Base-by-base conservation (phyloP, 2,113 vertebrate genomes). In the Geococcyx californianus region DNA sequence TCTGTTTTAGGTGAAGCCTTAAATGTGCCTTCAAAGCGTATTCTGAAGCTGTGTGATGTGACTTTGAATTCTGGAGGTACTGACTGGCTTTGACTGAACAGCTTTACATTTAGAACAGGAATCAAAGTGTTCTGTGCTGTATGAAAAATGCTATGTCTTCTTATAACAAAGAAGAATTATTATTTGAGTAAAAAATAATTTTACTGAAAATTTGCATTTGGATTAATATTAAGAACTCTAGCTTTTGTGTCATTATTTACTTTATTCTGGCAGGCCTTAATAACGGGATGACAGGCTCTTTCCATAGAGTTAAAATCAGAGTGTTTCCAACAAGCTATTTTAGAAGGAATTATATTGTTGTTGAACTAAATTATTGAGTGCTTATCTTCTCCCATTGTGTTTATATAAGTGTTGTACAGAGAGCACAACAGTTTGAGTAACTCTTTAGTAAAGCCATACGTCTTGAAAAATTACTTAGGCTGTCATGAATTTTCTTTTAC, bases 201-300 rank as follows among this genome's bases (percentile, higher is more conserved):
- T 94, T 87, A 23, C 51, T 93, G 84, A 73, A 91, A 89, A 87
- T 87, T 82, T 93, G 69, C 67, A 78, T 84, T 69, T 93, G 82
- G 72, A 93, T 94, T 91, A 64, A 73, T 89, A 93, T 51, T 89
- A 87, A 78, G 80, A 76, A 87, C 66, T 87, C 56, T 28, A 78
- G 44, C 31, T 81, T 89, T 89, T 95, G 28, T 94, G 60, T 72
- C 69, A 38, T 94, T 92, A 70, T 92, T 93, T 92, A 78, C 40
- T 95, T 76, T 62, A 69, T 93, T 82, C 84, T 90, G 70, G 40
- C 42, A 80, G 54, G 68, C 59, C 83, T 90, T 91, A 95, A 87
- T 76, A 87, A 85, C 44, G 58, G 70, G 44, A 60, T 87, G 86
- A 73, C 77, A 90, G 26, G 63, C 34, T 89, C 84, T 89, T 95